phyloP scores from a whole-genome alignment of 35 echinoderm and acorn worm genomes.

The Diadema setosum region DNA sequence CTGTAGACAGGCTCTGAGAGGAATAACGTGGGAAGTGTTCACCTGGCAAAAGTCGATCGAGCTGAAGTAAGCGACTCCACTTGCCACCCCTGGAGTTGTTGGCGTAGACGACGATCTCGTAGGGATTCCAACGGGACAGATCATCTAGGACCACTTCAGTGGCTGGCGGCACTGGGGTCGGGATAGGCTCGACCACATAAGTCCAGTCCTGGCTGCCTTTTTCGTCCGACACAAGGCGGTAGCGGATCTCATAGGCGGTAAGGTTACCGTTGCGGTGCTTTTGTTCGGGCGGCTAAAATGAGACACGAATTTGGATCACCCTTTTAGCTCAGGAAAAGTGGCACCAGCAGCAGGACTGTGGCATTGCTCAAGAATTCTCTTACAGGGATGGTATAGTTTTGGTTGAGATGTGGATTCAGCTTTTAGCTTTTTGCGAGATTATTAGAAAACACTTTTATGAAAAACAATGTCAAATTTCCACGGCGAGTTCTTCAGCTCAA shows the following conservation, averaged over 20 bases:
- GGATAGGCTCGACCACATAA: background rate
- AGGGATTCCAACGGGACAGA: background rate
- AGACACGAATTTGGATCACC: no score
- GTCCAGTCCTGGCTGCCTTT: background rate
- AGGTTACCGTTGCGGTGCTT: background rate
- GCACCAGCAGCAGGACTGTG: no score
- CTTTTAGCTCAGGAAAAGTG: no score
- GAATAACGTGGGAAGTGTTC: background rate
- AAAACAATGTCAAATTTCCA: no score
- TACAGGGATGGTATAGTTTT: no score
- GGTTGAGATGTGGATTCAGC: no score
- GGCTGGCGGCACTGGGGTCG: background rate
- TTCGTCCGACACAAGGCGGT: background rate
- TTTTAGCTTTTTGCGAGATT: no score
- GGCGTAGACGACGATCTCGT: conserved; percentile 1
- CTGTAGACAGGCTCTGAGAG: background rate
- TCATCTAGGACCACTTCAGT: background rate
- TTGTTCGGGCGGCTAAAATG: background rate
- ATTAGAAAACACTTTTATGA: no score
- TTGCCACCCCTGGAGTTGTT: background rate
- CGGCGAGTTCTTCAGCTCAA: no score
- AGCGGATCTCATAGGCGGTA: background rate
- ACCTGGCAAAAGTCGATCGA: background rate
- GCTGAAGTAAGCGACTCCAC: background rate
- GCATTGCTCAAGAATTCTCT: no score